Percentiles rank a stretch among this genome's conserved stretches.
phyloP scores from a whole-genome alignment of 2,797 vertebrate genomes.

The Hydrophis major region DNA sequence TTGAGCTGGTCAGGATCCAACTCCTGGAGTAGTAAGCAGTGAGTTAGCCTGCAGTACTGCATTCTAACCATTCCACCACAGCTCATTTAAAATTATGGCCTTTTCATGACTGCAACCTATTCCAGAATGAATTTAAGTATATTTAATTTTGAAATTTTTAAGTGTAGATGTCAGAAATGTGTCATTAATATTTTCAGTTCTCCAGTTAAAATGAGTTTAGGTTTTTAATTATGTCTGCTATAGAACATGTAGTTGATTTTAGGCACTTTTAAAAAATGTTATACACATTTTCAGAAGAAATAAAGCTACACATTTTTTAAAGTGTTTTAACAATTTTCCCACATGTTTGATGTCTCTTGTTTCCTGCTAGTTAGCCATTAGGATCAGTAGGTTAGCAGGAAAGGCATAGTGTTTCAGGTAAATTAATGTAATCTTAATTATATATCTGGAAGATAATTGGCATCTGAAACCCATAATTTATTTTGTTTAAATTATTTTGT shows the following conservation, averaged over 20 bases:
- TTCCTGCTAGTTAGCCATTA: not conserved
- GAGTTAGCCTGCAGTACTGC: too few relatives aligned
- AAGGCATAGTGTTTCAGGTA: not conserved
- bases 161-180: not conserved
- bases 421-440: not conserved
- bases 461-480: not conserved
- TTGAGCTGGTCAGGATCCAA: not conserved
- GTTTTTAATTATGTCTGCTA: not conserved
- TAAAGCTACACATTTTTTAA: not conserved
- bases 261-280: not conserved
- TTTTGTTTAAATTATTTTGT: not conserved
- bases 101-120: not conserved
- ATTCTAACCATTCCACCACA: not conserved
- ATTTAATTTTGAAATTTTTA: not conserved
- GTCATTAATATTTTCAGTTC: not conserved
- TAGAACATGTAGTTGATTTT: not conserved
- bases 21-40: too few relatives aligned
- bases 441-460: not conserved
- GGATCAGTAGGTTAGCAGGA: not conserved
- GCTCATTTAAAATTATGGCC: not conserved
- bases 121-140: not conserved
- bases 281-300: not conserved
- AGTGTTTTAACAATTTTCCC: not conserved
- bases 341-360: not conserved
- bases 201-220: not conserved